phyloP scores from a whole-genome alignment of 1,140 invertebrate species.

The Zaprionus camerounensis region DNA sequence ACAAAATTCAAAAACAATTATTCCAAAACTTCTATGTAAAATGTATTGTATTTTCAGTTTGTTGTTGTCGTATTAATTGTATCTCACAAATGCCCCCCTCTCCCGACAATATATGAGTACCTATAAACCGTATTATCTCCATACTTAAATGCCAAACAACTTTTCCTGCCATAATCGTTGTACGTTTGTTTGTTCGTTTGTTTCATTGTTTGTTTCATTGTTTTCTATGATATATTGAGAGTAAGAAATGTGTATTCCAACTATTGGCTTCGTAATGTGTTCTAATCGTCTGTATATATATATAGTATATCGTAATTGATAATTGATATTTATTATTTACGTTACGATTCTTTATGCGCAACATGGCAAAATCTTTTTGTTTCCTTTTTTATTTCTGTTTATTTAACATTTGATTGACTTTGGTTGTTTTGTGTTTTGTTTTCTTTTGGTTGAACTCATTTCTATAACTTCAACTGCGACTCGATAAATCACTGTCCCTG shows the following conservation, averaged over 20 bases:
- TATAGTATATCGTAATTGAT: conserved; percentile 35
- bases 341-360: conserved; percentile 12
- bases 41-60: conserved; percentile 36
- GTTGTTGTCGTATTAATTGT: conserved; percentile 46
- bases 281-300: conserved; percentile 54
- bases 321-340: conserved; percentile 18
- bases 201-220: conserved; percentile 64
- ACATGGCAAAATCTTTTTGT: conserved; percentile 6
- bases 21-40: conserved; percentile 21
- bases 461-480: conserved; percentile 29
- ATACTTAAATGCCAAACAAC: conserved; percentile 24
- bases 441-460: conserved; percentile 22
- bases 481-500: conserved; percentile 34
- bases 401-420: not conserved
- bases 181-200: conserved; percentile 71
- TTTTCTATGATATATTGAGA: conserved; percentile 63
- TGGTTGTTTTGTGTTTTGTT: conserved; percentile 9
- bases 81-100: conserved; percentile 32
- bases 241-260: conserved; percentile 72
- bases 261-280: conserved; percentile 80
- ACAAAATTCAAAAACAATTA: conserved; percentile 55
- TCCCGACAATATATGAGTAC: conserved; percentile 17
- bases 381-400: not conserved
- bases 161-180: conserved; percentile 74
- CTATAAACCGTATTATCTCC: conserved; percentile 44